Conservation (phyloP, 2,888 invertebrate species). For the Stegophylla sp. region DNA sequence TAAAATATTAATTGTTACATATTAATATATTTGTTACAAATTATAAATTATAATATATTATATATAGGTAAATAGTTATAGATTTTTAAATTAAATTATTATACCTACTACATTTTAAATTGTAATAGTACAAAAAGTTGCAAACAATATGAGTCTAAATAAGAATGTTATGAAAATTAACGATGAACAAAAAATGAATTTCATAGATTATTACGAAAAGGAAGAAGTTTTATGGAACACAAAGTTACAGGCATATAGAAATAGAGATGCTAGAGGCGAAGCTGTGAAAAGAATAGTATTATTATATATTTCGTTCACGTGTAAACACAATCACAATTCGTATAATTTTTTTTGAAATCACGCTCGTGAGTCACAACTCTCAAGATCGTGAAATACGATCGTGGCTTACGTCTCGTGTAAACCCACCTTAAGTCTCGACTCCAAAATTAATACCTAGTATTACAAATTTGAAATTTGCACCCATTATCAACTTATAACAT, state of each 20-base stretch:
- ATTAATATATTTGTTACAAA: no score
- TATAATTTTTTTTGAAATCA: conserved; percentile 23
- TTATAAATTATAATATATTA: not conserved
- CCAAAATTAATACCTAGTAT: no score
- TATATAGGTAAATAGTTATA: not conserved
- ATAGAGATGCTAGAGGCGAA: conserved; percentile 50
- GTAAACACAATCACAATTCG: conserved; percentile 31
- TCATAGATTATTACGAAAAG: conserved; percentile 24
- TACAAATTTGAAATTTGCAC: no score
- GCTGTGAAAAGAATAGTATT: conserved; percentile 7
- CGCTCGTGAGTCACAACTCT: conserved; percentile 19
- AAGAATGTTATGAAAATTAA: conserved; percentile 19
- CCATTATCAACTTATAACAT: no score
- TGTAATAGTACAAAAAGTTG: no score
- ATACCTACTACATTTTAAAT: no score
- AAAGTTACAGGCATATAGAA: conserved; percentile 20
- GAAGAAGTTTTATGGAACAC: conserved; percentile 23
- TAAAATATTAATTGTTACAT: no score
- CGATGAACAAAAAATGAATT: conserved; percentile 11
- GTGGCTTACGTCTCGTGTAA: not conserved
- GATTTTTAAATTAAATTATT: not conserved
- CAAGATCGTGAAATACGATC: no score
- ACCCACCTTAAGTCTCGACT: no score
- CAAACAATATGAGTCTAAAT: conserved; percentile 11
- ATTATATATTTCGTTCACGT: no score